Base-by-base conservation (phyloP, 2,888 invertebrate species). In the Chrysolina oricalcia region DNA sequence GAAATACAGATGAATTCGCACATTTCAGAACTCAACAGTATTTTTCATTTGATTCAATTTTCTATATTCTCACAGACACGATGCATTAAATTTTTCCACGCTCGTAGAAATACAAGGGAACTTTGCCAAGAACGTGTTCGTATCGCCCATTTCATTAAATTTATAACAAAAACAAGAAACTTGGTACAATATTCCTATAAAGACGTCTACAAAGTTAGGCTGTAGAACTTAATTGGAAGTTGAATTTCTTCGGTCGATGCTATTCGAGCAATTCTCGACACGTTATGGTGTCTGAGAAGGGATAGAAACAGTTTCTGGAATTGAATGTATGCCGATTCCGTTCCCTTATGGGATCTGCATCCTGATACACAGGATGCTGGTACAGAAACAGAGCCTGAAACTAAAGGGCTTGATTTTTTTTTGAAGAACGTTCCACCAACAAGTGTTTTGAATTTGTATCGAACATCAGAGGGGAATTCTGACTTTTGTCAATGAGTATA, bases 201-300 rank as follows among this genome's bases (percentile, higher is more conserved):
- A 83, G 83, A 82, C 83, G 83, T 83, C 83, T 83, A 76, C 77
- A 74, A 80, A 78, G 83, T 78, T 82, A 48, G 69, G 68, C 53
- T 40, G 59, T 77, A 21, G 35, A 56, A 56, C 67, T 53, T 76
- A 73, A 78, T 80, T 73, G 78, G 74, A 77, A 77, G 75, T 66
- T 75, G 72, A 76, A 70, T 77, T 74, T 67, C 63, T 74, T 71
- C 50, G 56, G 62, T 53, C 67, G 53, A 68, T 63, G 19, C 17
- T 27, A 27, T 50, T 50, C 48, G 27, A 10, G 35, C 35, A 13
- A 50, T 53, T 68, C 41, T 41, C 21, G 15, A 56, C 53, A 40
- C 59, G 23, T 27, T 27, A 59, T 53, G 35, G 41, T 3, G 41
- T 68, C n/a, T 53, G 68, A 35, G 21, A 19, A 40, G 35, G 59